Evolutionary conservation across 2,797 vertebrate genomes (phyloP).

Genomic region (Leptodactylus fallax): DNA sequence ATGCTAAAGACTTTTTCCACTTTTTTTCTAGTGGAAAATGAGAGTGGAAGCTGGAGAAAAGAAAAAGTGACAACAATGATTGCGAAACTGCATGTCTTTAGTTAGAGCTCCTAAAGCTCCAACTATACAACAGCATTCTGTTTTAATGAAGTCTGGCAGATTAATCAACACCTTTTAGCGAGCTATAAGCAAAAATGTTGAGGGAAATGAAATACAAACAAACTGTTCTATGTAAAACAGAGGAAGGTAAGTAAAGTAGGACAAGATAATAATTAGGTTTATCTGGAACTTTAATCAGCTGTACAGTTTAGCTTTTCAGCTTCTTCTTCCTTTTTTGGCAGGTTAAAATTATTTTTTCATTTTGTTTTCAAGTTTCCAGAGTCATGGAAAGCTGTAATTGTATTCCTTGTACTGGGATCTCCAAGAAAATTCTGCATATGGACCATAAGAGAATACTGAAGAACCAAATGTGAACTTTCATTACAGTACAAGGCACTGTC

Average conservation of each 20-base stretch:
- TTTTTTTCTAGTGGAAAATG: slow-evolving; percentile 27
- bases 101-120: slow-evolving; percentile 36
- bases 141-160: slow-evolving; percentile 58
- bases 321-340: not conserved
- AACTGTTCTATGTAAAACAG: not conserved
- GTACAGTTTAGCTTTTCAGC: slow-evolving; percentile 4
- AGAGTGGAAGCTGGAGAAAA: slow-evolving; percentile 18
- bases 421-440: not conserved
- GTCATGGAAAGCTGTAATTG: not conserved
- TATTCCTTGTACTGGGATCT: not conserved
- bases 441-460: not conserved
- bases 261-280: slow-evolving; percentile 3
- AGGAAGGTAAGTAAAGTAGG: not conserved
- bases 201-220: not conserved
- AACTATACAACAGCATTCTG: slow-evolving; percentile 30
- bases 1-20: not conserved
- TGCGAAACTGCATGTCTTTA: slow-evolving; percentile 7
- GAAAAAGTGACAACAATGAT: slow-evolving; percentile 31
- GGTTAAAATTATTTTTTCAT: not conserved
- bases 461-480: not conserved
- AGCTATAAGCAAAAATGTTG: slow-evolving; percentile 33
- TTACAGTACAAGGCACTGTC: not conserved
- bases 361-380: not conserved
- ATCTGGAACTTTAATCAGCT: not conserved
- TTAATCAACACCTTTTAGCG: slow-evolving; percentile 63